Base-by-base conservation (phyloP, 92 coral and sea anemone species). In the Hydrozoanthus gracilis region DNA sequence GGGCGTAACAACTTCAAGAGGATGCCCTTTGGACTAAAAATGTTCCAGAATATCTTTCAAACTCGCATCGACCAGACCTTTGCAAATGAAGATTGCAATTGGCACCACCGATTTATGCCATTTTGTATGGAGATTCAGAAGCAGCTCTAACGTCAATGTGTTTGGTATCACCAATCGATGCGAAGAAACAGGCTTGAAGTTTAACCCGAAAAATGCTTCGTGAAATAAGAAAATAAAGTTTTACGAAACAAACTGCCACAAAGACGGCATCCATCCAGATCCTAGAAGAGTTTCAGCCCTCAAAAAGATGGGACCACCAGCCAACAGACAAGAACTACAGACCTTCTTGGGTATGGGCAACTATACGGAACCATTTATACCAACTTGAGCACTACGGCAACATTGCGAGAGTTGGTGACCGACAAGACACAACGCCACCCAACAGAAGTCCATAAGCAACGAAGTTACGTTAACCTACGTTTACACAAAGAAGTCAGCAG, bases 301-400 rank as follows among this genome's bases (percentile, higher is more conserved):
- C 12, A 79, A 87, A 51, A 78, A 79, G 86, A 79, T 79, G 86
- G 62, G 45, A 51, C 82, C 87, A 7, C 90, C 87, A 10, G 12
- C 79, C 3, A 88, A 71, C 65, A 70, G 50, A 50, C 82, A 88
- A 61, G 79, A 88, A 50, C 15, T 79, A 13, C 90, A 79, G 35
- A 72, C 82, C 17, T 69, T 80, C 68, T n/a, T 88, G 8, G 90
- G 90, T 35, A 13, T 88, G 72, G 90, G 79, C 70, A 92, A 66
- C 80, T 92, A 92, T 89, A 86, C 89, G 84, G 88, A 79, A 8
- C 94, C 92, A 6, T 89, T 92, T 51, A 92, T 92, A 71, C 79
- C 94, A 91, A 88, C 76, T 35, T 91, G 7, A 91, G 88, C 55
- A 20, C 72, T 62, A 88, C 91, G 27, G 88, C 93, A 35, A 67